phyloP scores from a whole-genome alignment of 2,113 vertebrate species.

The Gadus chalcogrammus region DNA sequence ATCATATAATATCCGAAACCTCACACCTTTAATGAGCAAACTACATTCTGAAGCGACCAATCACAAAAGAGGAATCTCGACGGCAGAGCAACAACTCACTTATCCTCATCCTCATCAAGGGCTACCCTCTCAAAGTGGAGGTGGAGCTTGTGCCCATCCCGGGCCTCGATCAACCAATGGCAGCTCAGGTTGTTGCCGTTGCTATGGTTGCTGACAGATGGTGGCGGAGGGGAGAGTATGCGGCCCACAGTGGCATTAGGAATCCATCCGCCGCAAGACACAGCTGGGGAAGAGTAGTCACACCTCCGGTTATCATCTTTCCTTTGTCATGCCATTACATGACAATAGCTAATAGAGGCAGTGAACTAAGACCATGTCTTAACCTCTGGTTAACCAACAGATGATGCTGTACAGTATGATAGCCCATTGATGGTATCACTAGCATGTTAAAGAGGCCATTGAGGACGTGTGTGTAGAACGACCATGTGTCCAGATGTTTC shows the following conservation, averaged over 20 bases:
- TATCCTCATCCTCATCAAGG: conserved; percentile 87
- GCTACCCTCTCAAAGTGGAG: conserved; percentile 90
- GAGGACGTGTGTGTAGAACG: too few species aligned
- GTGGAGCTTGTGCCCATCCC: conserved; percentile 84
- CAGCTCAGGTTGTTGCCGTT: conserved; percentile 87
- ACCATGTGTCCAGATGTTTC: neutral
- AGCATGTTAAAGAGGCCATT: too few species aligned
- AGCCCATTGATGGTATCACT: too few species aligned
- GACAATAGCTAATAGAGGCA: too few species aligned
- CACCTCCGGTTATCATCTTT: neutral
- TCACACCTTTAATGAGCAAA: too few species aligned
- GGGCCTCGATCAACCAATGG: conserved; percentile 89
- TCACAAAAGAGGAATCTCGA: too few species aligned
- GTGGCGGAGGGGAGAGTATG: conserved; percentile 80
- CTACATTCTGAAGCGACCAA: too few species aligned
- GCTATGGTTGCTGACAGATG: conserved; percentile 76
- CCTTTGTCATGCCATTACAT: too few species aligned
- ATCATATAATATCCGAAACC: too few species aligned
- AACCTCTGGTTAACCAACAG: too few species aligned
- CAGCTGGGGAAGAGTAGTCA: conserved; percentile 51
- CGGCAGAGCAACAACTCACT: conserved; percentile 62
- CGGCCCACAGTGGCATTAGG: conserved; percentile 85
- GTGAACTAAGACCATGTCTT: too few species aligned
- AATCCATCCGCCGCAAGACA: conserved; percentile 85
- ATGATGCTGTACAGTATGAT: too few species aligned